phyloP scores from a whole-genome alignment of 2,797 vertebrate species.

The Eurystomus glaucurus region DNA sequence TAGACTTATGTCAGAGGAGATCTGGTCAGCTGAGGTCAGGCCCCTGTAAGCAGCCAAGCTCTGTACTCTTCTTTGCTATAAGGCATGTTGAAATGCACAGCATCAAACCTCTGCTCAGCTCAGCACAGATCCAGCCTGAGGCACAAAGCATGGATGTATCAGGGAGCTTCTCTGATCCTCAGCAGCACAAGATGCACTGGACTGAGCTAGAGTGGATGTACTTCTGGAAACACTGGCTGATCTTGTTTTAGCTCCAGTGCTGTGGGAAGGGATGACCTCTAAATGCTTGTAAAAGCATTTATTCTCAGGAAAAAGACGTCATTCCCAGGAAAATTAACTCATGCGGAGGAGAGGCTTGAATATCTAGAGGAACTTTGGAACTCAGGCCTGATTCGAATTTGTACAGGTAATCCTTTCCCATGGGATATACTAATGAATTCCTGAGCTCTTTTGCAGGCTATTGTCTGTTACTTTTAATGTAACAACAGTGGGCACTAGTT shows the following conservation, averaged over 20 bases:
- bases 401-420: constrained; percentile 25
- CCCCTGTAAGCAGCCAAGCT: not conserved
- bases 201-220: not conserved
- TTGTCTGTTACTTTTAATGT: not conserved
- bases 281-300: constrained; percentile 33
- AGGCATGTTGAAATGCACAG: not conserved
- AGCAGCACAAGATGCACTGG: not conserved
- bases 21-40: not conserved
- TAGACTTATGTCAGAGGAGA: not conserved
- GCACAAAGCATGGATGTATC: fast-evolving
- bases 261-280: not conserved
- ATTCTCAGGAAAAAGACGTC: not conserved
- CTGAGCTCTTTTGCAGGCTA: not conserved
- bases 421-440: not conserved
- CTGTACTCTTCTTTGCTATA: not conserved
- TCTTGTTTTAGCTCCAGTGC: constrained; percentile 26
- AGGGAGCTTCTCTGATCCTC: not conserved
- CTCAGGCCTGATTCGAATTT: not conserved
- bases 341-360: not conserved
- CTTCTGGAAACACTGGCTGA: constrained; percentile 44
- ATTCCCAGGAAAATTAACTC: constrained; percentile 43
- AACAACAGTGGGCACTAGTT: not conserved
- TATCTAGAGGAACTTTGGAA: not conserved
- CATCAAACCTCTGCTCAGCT: not conserved
- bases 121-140: fast-evolving